A percentile compares a stretch with the other conserved stretches of the same genome.
These are phyloP conservation scores for Halocaridina rubra DNA, from an alignment of 2,888 invertebrate species.

Conservation along the genomic window DNA sequence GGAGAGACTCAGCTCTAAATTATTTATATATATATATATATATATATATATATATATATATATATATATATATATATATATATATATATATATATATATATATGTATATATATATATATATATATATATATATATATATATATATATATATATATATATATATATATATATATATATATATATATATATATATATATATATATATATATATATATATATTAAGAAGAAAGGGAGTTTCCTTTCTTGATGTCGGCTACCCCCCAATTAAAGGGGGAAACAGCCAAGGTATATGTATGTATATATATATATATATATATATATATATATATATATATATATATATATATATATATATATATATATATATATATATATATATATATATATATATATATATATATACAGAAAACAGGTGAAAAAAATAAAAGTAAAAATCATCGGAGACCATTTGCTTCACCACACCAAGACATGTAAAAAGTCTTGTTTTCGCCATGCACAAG, in stretches of 20 bases:
- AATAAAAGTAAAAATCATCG: background rate
- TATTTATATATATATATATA: background rate
- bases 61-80: background rate
- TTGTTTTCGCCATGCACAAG: background rate
- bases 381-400: background rate
- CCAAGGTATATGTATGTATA: background rate
- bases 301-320: conserved; percentile 5
- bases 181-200: background rate
- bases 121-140: conserved; percentile 1
- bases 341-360: background rate
- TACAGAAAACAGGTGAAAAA: no score
- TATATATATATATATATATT: background rate
- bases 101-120: conserved; percentile 1
- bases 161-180: conserved; percentile 1
- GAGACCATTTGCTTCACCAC: background rate
- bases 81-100: background rate
- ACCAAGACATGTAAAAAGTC: background rate
- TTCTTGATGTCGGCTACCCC: no score
- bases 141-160: conserved; percentile 1
- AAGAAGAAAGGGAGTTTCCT: no score
- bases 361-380: background rate
- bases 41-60: background rate
- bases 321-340: conserved; percentile 19
- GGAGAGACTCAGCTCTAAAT: no score
- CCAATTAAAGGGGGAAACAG: no score